Base-by-base conservation (phyloP, 2,797 vertebrate genomes). In the Antrozous pallidus region DNA sequence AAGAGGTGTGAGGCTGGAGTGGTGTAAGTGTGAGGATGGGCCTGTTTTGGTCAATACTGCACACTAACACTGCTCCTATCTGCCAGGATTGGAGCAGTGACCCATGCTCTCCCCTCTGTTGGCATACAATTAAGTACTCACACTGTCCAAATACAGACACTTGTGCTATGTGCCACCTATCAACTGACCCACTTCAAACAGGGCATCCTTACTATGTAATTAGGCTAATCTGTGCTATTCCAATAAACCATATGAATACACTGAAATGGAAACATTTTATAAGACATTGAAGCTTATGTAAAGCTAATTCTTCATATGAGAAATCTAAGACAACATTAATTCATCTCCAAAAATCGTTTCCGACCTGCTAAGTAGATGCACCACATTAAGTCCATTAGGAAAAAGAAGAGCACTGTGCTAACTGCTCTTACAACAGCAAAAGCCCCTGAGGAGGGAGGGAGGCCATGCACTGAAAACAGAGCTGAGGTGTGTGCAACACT, bases 11-110 rank as follows among this genome's bases (percentile, higher is more conserved):
- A n/a, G 16, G 36, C 8, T 47, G 33, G 61, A 81, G 24, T 28
- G 36, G 6, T 24, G 1, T 33, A 12, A 84, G 9, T 40, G 26
- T 26, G 69, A n/a, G 17, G 13, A 18, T 1, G 24, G 31, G 6
- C 16, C 51, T 73, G 31, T 54, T 24, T 56, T 75, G 22, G 28
- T 89, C 38, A 40, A 0, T 2, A 40, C 5, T 1, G 4, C 7
- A 28, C 8, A 12, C 18, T 54, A 26, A 45, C 13, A 47, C 26
- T 26, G 24, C 36, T 67, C 45, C 0, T 4, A 13, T 6, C 45
- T 42, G 7, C 31, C 12, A 6, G 24, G 9, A 0, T 45, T 40
- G n/a, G 40, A 73, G 47, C 31, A n/a, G 20, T 0, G 1, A 31
- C n/a, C 71, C 16, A 5, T 56, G 26, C 45, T 26, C 38, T 49